These are phyloP conservation scores for Myotis brandtii DNA, from an alignment of 2,113 vertebrate genomes.

Conservation along the genomic window DNA sequence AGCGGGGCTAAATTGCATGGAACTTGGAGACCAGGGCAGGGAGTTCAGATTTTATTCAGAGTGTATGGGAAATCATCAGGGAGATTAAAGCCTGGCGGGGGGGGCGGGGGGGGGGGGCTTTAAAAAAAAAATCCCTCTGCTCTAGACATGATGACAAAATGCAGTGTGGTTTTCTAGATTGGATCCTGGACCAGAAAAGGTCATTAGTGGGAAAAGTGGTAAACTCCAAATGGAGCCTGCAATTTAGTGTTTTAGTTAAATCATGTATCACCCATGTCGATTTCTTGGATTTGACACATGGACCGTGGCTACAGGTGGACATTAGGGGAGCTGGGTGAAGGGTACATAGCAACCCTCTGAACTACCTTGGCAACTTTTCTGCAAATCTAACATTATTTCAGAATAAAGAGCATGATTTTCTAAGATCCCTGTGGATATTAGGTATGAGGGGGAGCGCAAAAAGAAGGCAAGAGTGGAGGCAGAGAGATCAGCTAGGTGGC, in stretches of 20 bases:
- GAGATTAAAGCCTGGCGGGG: background rate
- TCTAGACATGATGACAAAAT: background rate
- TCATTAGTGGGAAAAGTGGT: background rate
- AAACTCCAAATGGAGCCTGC: background rate
- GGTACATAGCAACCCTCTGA: background rate
- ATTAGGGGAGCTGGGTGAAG: background rate
- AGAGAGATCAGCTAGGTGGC: too few relatives aligned
- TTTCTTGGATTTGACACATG: background rate
- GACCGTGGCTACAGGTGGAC: background rate
- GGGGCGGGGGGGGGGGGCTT: background rate
- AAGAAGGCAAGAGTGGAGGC: background rate
- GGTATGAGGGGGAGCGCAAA: background rate
- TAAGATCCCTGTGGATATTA: background rate
- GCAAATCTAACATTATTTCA: background rate
- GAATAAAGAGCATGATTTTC: background rate
- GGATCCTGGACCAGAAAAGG: background rate
- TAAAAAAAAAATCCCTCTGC: background rate
- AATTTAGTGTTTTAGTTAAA: background rate
- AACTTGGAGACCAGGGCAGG: background rate
- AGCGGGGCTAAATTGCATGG: background rate
- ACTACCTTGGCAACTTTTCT: background rate
- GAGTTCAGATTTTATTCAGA: background rate
- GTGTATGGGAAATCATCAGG: background rate
- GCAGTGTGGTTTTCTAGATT: background rate
- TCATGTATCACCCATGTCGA: accelerated